Base-by-base conservation (phyloP, 1,140 invertebrate genomes). In the Bombus superbus region DNA sequence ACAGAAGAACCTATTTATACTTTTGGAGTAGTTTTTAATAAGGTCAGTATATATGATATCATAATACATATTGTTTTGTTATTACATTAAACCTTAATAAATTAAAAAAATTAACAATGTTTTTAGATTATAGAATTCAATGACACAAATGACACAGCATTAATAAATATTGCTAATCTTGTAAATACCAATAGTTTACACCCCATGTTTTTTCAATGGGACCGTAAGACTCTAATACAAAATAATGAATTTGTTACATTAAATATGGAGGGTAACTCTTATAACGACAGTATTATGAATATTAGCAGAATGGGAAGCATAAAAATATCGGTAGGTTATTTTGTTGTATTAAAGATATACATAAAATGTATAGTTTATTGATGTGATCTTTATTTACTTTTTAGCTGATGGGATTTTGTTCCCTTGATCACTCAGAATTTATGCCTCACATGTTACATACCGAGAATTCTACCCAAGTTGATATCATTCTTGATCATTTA, bases 361-460 rank as follows among this genome's bases (percentile, higher is more conserved):
- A 59, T 35, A 57, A 57, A 38, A 57, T 57, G 13, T n/a, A 25
- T 35, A 25, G 3, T 35, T 74, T 47, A 35, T 47, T 8, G 28
- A 25, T 35, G 13, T 81, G 42, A 38, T 44, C 32, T 78, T 79
- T 73, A 40, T 42, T 81, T 72, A 62, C 76, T 69, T 92, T 92
- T 76, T 93, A 96, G 96, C 83, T 96, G 40, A 96, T 94, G 84
- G 94, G 95, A 40, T 95, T 96, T 72, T 96, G 96, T n/a, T 95
- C 92, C 71, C 92, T 93, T 15, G 95, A 96, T 83, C 96, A 96
- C 85, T 95, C 95, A 18, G 88, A 92, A 25, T 92, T 95, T 3
- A 92, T 96, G 28, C 97, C 97, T 1, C 96, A 96, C 78, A 94
- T 97, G 79, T 94, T 96, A 68, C 97, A 97, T 92, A 96, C 96